A percentile compares a stretch with the other conserved stretches of the same genome.
phyloP scores from a whole-genome alignment of 2,113 vertebrate species.

The Gopherus evgoodei region DNA sequence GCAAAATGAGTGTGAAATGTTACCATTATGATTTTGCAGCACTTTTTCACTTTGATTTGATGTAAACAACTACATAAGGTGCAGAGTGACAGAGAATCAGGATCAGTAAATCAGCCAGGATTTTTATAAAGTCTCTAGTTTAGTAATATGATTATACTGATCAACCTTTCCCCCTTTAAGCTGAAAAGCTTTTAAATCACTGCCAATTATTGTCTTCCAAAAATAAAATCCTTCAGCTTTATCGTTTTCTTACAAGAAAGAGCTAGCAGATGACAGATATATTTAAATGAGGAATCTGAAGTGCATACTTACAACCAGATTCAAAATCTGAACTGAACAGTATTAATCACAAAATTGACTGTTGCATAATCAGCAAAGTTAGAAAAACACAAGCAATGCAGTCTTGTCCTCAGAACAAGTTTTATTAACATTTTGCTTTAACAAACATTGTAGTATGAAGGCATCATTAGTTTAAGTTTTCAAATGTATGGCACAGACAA shows the following conservation, averaged over 20 bases:
- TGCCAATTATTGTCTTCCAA: rapidly evolving
- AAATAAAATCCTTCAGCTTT: background rate
- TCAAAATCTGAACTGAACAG: background rate
- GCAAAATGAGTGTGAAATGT: background rate
- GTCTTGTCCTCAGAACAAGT: conserved; percentile 68
- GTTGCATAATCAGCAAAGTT: background rate
- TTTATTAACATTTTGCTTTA: conserved; percentile 81
- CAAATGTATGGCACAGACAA: conserved; percentile 71
- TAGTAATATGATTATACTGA: rapidly evolving
- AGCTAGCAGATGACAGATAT: background rate
- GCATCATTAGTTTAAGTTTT: conserved; percentile 74
- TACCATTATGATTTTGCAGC: rapidly evolving
- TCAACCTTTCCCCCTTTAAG: rapidly evolving
- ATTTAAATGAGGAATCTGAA: background rate
- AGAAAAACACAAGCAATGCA: background rate
- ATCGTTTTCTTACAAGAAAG: background rate
- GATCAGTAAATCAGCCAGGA: background rate
- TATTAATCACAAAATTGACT: background rate
- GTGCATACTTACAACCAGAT: rapidly evolving
- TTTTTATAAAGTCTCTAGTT: background rate
- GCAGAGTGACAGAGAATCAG: background rate
- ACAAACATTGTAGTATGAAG: conserved; percentile 78
- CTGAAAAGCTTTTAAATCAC: background rate
- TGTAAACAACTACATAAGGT: background rate
- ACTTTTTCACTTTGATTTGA: background rate